phyloP scores from a whole-genome alignment of 2,113 vertebrate genomes.

The Pipra filicauda region DNA sequence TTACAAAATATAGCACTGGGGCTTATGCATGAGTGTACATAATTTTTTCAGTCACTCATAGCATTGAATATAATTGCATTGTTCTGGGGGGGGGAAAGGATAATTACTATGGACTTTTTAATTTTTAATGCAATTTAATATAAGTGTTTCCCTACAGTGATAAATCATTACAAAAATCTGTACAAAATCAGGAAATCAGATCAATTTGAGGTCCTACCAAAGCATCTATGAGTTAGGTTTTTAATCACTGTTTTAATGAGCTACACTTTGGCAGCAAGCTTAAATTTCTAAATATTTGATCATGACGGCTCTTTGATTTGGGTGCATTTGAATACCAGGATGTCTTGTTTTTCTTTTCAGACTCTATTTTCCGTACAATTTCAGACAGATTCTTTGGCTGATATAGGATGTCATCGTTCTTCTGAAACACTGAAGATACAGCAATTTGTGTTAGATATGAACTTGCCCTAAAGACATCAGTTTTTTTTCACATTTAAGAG shows the following conservation, averaged over 20 bases:
- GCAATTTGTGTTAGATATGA: neutral
- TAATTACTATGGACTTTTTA: neutral
- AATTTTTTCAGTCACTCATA: neutral
- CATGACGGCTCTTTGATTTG: neutral
- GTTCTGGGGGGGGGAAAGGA: accelerated
- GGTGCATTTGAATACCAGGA: neutral
- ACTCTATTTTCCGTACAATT: neutral
- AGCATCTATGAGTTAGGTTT: neutral
- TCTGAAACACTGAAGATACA: neutral
- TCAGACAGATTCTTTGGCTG: neutral
- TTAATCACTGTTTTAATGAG: neutral
- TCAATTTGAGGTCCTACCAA: neutral
- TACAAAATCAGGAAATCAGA: neutral
- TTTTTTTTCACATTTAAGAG: conserved; percentile 2
- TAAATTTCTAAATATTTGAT: neutral
- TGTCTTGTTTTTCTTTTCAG: neutral
- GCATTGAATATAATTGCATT: neutral
- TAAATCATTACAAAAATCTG: neutral
- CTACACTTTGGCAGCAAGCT: neutral
- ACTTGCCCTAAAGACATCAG: neutral
- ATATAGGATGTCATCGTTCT: neutral
- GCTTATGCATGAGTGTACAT: accelerated
- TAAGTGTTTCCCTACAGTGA: neutral
- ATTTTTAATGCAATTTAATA: neutral
- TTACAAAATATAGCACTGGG: neutral